These are phyloP conservation scores for Heteromurus nitidus DNA, from an alignment of 2,888 invertebrate species.

Conservation along the genomic window DNA sequence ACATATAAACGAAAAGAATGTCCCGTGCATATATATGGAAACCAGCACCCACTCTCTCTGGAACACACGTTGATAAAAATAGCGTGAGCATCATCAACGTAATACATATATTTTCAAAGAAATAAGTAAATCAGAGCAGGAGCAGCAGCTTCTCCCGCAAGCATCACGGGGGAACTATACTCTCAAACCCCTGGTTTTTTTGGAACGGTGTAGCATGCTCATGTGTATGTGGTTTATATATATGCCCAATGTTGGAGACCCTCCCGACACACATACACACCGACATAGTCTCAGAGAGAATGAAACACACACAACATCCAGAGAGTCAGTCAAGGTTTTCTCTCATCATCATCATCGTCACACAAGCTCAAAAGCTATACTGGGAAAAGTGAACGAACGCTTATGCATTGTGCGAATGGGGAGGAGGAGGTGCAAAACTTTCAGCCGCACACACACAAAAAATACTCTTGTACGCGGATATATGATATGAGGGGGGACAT, in stretches of 20 bases:
- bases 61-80: too few species aligned
- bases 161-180: constrained; percentile 33
- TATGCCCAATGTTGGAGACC: neutral
- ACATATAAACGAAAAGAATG: too few species aligned
- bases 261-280: constrained; percentile 29
- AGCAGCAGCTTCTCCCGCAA: too few species aligned
- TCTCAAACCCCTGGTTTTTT: constrained; percentile 60
- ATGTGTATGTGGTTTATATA: neutral
- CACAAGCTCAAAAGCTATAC: neutral
- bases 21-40: too few species aligned
- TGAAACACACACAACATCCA: constrained; percentile 29
- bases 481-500: neutral
- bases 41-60: too few species aligned
- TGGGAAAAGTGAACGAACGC: constrained; percentile 44
- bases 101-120: too few species aligned
- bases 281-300: too few species aligned
- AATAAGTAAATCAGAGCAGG: too few species aligned
- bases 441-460: neutral
- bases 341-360: neutral
- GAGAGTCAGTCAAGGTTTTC: constrained; percentile 48
- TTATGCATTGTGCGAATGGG: constrained; percentile 18
- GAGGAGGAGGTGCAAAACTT: neutral
- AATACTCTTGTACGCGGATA: neutral
- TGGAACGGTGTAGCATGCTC: constrained; percentile 30
- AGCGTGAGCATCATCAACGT: too few species aligned